Percentiles rank a stretch among this genome's conserved stretches.
Evolutionary conservation across 2,888 invertebrate genomes (phyloP).

Genomic region (Trisateles emortualis): DNA sequence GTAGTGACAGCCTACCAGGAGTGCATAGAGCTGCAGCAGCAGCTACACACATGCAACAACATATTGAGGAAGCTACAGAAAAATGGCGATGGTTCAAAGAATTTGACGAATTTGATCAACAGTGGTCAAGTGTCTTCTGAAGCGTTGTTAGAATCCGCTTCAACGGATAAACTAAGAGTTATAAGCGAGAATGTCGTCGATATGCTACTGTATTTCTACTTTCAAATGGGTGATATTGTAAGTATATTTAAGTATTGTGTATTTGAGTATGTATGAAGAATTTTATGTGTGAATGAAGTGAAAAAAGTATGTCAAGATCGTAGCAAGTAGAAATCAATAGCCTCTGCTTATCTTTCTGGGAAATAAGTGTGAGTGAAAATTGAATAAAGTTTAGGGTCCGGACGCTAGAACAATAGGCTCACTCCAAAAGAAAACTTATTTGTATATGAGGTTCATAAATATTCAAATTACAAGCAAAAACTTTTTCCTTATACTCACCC

Average conservation of each 20-base stretch:
- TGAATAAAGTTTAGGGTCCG: too few species aligned
- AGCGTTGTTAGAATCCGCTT: conserved; percentile 86
- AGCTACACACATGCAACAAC: conserved; percentile 93
- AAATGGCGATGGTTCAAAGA: conserved; percentile 72
- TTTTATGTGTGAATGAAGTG: too few species aligned
- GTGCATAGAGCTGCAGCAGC: conserved; percentile 95
- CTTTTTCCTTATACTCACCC: too few species aligned
- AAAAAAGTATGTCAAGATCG: too few species aligned
- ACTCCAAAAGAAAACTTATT: too few species aligned
- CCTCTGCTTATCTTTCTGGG: too few species aligned
- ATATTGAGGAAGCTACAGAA: conserved; percentile 92
- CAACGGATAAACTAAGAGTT: conserved; percentile 94
- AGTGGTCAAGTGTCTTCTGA: conserved; percentile 71
- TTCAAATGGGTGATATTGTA: conserved; percentile 79
- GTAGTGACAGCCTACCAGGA: conserved; percentile 88
- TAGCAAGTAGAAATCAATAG: too few species aligned
- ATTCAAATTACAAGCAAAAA: too few species aligned
- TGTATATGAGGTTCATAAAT: too few species aligned
- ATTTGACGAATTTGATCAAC: conserved; percentile 65
- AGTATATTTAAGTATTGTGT: conserved; percentile 43
- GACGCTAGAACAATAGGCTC: too few species aligned
- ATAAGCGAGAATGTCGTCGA: conserved; percentile 94
- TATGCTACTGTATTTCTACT: conserved; percentile 91
- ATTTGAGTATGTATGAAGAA: not conserved
- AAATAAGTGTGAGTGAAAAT: too few species aligned